Conservation (phyloP, 2,888 invertebrate genomes). For the Brenthis hecate region DNA sequence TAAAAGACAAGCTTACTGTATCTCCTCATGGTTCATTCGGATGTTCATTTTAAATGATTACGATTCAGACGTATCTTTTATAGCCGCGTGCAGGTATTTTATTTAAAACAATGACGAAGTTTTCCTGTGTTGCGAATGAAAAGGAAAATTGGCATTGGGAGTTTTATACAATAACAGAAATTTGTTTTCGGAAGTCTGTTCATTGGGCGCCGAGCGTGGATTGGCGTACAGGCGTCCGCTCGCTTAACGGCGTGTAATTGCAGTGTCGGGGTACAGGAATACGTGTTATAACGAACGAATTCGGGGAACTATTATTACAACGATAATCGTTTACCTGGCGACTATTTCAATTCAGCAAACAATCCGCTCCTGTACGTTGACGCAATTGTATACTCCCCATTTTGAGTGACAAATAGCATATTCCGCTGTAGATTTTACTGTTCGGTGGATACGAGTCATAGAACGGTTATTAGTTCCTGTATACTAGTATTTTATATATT, state of each 20-base stretch:
- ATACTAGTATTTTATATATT: not conserved
- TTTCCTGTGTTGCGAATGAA: slow-evolving; percentile 11
- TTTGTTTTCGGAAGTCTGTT: slow-evolving; percentile 24
- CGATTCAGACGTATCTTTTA: slow-evolving; percentile 39
- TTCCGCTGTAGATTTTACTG: slow-evolving; percentile 28
- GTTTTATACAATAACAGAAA: slow-evolving; percentile 28
- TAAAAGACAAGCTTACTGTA: slow-evolving; percentile 43
- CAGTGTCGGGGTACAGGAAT: slow-evolving; percentile 48
- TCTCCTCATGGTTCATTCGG: slow-evolving; percentile 42
- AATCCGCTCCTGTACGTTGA: slow-evolving; percentile 53
- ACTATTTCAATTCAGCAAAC: slow-evolving; percentile 59
- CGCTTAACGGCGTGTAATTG: slow-evolving; percentile 62
- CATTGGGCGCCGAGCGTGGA: slow-evolving; percentile 26
- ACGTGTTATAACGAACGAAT: slow-evolving; percentile 51
- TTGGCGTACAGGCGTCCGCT: slow-evolving; percentile 22
- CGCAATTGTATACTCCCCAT: slow-evolving; percentile 70
- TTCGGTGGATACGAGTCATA: slow-evolving; percentile 21
- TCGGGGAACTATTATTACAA: slow-evolving; percentile 56
- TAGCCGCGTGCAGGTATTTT: slow-evolving; percentile 35
- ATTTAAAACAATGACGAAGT: slow-evolving; percentile 37
- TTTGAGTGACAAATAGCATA: slow-evolving; percentile 46
- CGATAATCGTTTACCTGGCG: slow-evolving; percentile 67
- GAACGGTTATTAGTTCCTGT: slow-evolving; percentile 19
- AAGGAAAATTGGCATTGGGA: slow-evolving; percentile 23
- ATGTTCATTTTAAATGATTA: slow-evolving; percentile 38